Base-by-base conservation (phyloP, 2,113 vertebrate species). In the Oryzias javanicus region DNA sequence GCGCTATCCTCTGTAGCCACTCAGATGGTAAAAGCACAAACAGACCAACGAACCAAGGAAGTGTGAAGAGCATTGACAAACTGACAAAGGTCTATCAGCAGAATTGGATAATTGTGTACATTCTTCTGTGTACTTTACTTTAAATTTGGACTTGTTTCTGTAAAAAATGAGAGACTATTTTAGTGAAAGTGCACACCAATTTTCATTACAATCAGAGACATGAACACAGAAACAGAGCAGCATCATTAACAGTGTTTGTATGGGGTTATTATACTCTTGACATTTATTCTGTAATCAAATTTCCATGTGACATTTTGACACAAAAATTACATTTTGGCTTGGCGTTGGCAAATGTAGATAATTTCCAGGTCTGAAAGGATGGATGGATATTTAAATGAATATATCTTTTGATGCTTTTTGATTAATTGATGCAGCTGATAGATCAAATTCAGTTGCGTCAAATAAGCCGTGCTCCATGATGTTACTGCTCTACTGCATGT, bases 211-310 rank as follows among this genome's bases (percentile, higher is more conserved):
- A 55, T 49, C 42, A 51, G 19, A 2, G 42, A 68, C 47, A 52
- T 49, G 47, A 60, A 67, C 19, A 19, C 48, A 57, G 15, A 17
- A 49, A 15, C n/a, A 59, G 24, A 48, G 27, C 15, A 6, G 15
- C 17, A 5, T n/a, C 63, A 51, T 66, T 27, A 19, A 14, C 25
- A 35, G 2, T 42, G 65, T 29, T 57, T 4, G 5, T 58, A 44
- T 42, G 13, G 60, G 35, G 16, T 56, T 1, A 44, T 64, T 55
- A 58, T 19, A 49, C 5, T 3, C 22, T 47, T 17, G 16, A 42
- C 51, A 60, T 64, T 65, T n/a, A 35, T 45, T 50, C 27, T 18
- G 55, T 10, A 60, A 49, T 81, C 25, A 72, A 42, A 70, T 73
- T 45, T 46, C n/a, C 20, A 53, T 42, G 18, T 12, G 25, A 58